Conservation (phyloP, 2,797 vertebrate species). For the Semaprochilodus insignis region DNA sequence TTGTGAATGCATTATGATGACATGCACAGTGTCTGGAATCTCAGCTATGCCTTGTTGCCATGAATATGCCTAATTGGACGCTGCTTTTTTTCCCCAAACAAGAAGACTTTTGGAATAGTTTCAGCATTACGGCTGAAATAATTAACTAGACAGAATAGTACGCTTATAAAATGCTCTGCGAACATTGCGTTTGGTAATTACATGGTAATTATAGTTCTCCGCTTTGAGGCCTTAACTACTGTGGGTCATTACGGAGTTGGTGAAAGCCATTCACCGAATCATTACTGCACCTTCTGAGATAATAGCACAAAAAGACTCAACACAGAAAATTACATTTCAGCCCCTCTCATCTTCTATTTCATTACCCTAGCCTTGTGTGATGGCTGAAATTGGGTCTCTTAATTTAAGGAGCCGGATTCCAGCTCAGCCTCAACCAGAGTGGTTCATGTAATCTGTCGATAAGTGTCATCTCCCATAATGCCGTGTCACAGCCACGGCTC, state of each 20-base stretch:
- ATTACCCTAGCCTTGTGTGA: conserved; percentile 81
- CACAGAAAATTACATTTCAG: conserved; percentile 86
- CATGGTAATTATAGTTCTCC: conserved; percentile 82
- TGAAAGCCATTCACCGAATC: conserved; percentile 84
- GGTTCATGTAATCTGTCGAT: conserved; percentile 83
- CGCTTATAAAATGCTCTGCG: conserved; percentile 73
- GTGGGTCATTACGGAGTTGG: conserved; percentile 80
- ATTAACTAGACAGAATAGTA: conserved; percentile 73
- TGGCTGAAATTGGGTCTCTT: conserved; percentile 85
- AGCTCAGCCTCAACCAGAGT: conserved; percentile 74
- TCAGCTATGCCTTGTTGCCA: conserved; percentile 65
- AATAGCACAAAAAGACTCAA: conserved; percentile 83
- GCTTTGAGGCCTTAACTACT: conserved; percentile 80
- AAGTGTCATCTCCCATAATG: conserved; percentile 85
- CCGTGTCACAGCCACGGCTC: conserved; percentile 79
- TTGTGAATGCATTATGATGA: conserved; percentile 73
- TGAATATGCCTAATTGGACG: conserved; percentile 68
- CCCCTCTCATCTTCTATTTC: conserved; percentile 83
- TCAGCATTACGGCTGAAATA: conserved; percentile 69
- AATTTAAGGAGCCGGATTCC: conserved; percentile 86
- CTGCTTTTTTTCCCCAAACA: conserved; percentile 62
- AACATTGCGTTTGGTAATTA: conserved; percentile 81
- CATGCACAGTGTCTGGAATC: conserved; percentile 67
- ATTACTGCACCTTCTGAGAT: conserved; percentile 84
- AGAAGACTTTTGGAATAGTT: conserved; percentile 69